Conservation (phyloP, 2,888 invertebrate species). For the Erynnis tages region DNA sequence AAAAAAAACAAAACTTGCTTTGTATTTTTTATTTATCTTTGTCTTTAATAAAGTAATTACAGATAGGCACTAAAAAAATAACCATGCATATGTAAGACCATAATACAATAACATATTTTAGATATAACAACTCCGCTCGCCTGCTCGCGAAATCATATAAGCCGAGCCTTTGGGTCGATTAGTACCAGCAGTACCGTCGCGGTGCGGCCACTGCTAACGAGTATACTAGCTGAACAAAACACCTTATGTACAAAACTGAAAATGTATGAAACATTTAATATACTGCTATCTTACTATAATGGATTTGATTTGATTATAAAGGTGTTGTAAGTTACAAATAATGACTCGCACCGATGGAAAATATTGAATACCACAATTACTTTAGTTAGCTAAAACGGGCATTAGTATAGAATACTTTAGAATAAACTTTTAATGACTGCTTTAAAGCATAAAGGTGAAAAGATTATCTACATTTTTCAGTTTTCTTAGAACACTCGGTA, state of each 20-base stretch:
- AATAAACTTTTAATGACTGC: too few species aligned
- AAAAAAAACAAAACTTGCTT: slow-evolving; percentile 66
- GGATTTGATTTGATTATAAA: too few species aligned
- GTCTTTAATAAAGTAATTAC: slow-evolving; percentile 82
- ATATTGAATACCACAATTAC: too few species aligned
- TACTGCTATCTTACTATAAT: too few species aligned
- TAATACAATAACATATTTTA: slow-evolving; percentile 78
- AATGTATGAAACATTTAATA: too few species aligned
- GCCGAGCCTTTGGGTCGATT: slow-evolving; percentile 38
- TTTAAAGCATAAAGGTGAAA: too few species aligned
- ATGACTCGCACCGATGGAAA: too few species aligned
- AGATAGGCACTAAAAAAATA: slow-evolving; percentile 82
- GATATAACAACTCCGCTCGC: slow-evolving; percentile 67
- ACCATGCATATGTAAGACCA: slow-evolving; percentile 80
- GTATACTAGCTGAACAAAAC: not conserved
- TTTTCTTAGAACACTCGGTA: not conserved
- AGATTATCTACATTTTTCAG: not conserved
- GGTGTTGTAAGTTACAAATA: too few species aligned
- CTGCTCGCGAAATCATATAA: slow-evolving; percentile 32
- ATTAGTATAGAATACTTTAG: too few species aligned
- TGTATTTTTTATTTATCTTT: slow-evolving; percentile 78
- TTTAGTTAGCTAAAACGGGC: too few species aligned
- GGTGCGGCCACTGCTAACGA: not conserved
- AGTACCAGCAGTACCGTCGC: not conserved
- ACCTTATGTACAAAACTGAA: too few species aligned